Evolutionary conservation across 1,140 invertebrate genomes (phyloP).

Genomic region (Zaprionus africanus): DNA sequence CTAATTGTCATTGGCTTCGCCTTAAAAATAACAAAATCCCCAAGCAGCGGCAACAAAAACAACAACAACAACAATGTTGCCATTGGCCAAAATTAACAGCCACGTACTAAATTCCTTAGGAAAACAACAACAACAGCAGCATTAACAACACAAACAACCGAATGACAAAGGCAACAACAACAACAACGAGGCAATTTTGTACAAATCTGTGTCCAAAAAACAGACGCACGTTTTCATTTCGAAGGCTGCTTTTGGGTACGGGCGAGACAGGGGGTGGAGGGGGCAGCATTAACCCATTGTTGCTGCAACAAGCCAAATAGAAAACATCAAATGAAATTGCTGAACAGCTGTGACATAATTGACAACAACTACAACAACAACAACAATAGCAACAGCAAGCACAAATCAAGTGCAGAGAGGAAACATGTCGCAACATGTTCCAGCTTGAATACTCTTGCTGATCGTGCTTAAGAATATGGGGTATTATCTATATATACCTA

Average conservation of each 20-base stretch:
- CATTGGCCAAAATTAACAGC: constrained; percentile 66
- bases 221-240: constrained; percentile 44
- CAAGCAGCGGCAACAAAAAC: constrained; percentile 20
- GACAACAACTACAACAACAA: constrained; percentile 22
- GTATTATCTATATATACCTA: not conserved
- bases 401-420: constrained; percentile 4
- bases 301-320: constrained; percentile 47
- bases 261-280: not conserved
- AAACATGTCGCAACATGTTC: not conserved
- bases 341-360: constrained; percentile 35
- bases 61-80: constrained; percentile 14
- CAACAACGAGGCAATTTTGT: constrained; percentile 9
- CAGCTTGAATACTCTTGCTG: not conserved
- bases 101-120: constrained; percentile 64
- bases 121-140: constrained; percentile 47
- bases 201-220: constrained; percentile 42
- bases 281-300: constrained; percentile 66
- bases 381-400: constrained; percentile 8
- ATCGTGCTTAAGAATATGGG: not conserved
- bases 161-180: constrained; percentile 6
- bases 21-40: constrained; percentile 36
- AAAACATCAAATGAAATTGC: constrained; percentile 43
- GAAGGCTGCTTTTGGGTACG: constrained; percentile 48
- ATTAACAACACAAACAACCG: not conserved
- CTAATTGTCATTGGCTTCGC: constrained; percentile 57